Evolutionary conservation across 2,888 invertebrate species (phyloP), one percentile per base, ranked within the genome.

Genomic region (Amphipoea oculea): DNA sequence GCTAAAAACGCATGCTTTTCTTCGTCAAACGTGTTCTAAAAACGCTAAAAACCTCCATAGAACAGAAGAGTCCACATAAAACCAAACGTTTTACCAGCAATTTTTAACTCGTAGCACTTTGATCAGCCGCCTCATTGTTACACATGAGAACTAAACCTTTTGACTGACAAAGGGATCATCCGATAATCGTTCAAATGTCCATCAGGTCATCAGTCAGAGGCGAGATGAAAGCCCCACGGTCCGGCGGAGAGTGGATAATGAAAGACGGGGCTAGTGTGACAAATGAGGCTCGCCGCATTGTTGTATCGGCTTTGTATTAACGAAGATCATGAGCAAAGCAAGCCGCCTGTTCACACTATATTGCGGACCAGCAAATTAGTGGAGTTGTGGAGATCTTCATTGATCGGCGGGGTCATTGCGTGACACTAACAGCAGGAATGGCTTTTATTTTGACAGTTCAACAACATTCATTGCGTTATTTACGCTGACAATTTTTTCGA

Each of bases 201-300:
- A 92, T 94, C 94, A 92, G 94, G 94, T 94, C 96, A 96, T 96
- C 96, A 96, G 93, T 96, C 96, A 96, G 94, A 88, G 90, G 76
- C 86, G 91, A 94, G 94, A 96, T 95, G 95, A 96, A 95, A 95
- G 88, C 84, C 76, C 54, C 54, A 57, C 76, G 93, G 92, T 88
- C 86, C 88, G 86, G 91, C 93, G 91, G 82, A 82, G 84, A 83
- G 86, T 81, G 83, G 89, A 84, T 88, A 89, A 90, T 89, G 91
- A 91, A 92, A 90, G 92, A 89, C 88, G 79, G 85, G 88, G 81
- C 81, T 72, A 84, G 85, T 87, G 92, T 95, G 95, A 95, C 96
- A 95, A 95, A 96, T 95, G 94, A 93, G 91, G 67, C 84, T 86
- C 83, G 85, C 86, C 84, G 85, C 89, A 92, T 94, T 96, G 95